Evolutionary conservation across 2,113 vertebrate genomes (phyloP).

Genomic region (Anoura caudifer): DNA sequence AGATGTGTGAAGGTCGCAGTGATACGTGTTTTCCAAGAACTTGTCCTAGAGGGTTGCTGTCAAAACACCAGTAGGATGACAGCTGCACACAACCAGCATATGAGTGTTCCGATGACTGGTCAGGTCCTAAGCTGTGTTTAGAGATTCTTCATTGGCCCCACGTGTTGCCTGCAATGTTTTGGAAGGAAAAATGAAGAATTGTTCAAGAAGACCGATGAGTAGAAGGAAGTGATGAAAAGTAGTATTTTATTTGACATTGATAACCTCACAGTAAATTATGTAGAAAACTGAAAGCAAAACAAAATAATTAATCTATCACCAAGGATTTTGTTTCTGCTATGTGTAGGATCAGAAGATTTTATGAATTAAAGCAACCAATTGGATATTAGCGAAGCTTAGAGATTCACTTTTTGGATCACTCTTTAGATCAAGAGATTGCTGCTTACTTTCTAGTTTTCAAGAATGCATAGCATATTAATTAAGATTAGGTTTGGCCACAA

Average conservation of each 20-base stretch:
- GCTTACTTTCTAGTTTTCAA: conserved; percentile 27
- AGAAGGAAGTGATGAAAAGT: neutral
- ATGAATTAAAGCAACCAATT: neutral
- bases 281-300: neutral
- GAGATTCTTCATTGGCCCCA: neutral
- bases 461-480: neutral
- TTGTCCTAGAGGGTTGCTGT: neutral
- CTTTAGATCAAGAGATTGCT: neutral
- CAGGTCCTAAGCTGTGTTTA: too few species aligned
- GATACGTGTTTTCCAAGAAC: neutral
- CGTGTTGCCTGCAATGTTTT: neutral
- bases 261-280: neutral
- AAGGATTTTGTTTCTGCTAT: neutral
- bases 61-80: neutral
- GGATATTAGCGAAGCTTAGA: neutral
- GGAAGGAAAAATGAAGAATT: neutral
- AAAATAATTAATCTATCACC: neutral
- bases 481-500: neutral
- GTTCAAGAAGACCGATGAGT: neutral
- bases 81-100: neutral
- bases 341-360: neutral
- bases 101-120: neutral
- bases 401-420: conserved; percentile 1
- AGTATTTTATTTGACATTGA: neutral
- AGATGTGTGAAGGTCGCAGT: neutral